Conservation (phyloP, 2,113 vertebrate genomes). For the Oenanthe oenanthe region DNA sequence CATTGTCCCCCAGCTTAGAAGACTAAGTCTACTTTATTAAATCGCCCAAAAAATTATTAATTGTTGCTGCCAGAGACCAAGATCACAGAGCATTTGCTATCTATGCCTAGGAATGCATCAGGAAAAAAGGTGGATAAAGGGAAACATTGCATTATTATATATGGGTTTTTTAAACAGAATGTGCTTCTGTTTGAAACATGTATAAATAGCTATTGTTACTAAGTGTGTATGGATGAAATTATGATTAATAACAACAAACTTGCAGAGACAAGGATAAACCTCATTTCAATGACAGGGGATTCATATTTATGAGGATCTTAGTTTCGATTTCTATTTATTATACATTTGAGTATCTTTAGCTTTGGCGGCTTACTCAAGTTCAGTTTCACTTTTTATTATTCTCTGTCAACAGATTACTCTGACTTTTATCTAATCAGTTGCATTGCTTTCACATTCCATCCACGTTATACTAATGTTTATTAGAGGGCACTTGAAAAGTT, state of each 20-base stretch:
- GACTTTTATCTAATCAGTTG: background rate
- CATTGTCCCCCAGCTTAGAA: background rate
- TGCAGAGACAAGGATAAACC: background rate
- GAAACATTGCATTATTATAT: background rate
- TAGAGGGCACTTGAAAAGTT: background rate
- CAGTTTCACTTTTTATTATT: constrained; percentile 19
- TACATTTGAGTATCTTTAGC: background rate
- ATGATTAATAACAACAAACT: background rate
- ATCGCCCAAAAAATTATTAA: background rate
- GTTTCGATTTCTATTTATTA: constrained; percentile 5
- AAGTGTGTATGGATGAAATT: background rate
- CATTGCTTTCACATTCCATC: background rate
- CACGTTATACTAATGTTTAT: background rate
- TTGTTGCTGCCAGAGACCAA: background rate
- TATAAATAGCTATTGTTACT: constrained; percentile 8
- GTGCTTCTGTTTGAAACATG: background rate
- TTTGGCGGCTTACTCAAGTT: background rate
- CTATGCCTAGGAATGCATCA: background rate
- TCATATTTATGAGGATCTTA: constrained; percentile 24
- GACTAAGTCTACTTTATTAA: background rate
- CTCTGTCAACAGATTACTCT: background rate
- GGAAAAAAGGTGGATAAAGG: background rate
- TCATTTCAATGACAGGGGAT: background rate
- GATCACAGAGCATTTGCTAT: background rate
- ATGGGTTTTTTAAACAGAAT: background rate